Evolutionary conservation across 2,113 vertebrate genomes (phyloP).

Genomic region (Charina bottae): DNA sequence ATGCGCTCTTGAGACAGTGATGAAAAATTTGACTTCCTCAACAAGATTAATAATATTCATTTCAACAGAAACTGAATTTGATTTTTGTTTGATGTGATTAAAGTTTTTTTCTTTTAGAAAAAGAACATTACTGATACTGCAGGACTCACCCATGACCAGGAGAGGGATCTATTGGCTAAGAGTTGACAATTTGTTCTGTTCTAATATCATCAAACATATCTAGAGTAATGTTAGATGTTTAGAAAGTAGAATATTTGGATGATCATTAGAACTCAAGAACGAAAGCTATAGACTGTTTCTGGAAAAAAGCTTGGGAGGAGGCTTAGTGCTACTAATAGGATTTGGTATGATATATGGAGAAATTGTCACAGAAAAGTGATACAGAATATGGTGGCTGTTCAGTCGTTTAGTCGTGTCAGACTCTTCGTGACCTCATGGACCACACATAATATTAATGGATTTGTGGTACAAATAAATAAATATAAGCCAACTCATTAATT

Average conservation of each 20-base stretch:
- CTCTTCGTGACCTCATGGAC: too few species aligned
- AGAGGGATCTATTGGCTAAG: slow-evolving; percentile 80
- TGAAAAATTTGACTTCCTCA: background rate
- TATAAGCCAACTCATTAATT: background rate
- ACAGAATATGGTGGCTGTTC: slow-evolving; percentile 40
- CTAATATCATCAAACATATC: slow-evolving; percentile 45
- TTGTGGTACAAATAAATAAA: slow-evolving; percentile 36
- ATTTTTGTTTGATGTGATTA: background rate
- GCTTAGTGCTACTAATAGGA: slow-evolving; percentile 49
- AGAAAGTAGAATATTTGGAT: slow-evolving; percentile 58
- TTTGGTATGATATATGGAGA: slow-evolving; percentile 38
- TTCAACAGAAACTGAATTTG: background rate
- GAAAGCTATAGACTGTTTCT: slow-evolving; percentile 56
- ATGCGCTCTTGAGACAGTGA: background rate
- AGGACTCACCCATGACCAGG: slow-evolving; percentile 53
- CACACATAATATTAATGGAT: slow-evolving; percentile 32
- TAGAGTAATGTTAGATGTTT: slow-evolving; percentile 40
- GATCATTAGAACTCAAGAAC: slow-evolving; percentile 56
- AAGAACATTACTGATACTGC: background rate
- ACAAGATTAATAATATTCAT: background rate
- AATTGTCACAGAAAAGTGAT: slow-evolving; percentile 33
- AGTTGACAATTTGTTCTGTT: slow-evolving; percentile 52
- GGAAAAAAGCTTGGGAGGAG: slow-evolving; percentile 54
- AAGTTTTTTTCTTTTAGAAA: background rate
- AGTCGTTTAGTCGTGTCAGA: too few species aligned